Evolutionary conservation across 2,888 invertebrate genomes (phyloP), one percentile per base, ranked within the genome.

Genomic region (Papilio protenor): DNA sequence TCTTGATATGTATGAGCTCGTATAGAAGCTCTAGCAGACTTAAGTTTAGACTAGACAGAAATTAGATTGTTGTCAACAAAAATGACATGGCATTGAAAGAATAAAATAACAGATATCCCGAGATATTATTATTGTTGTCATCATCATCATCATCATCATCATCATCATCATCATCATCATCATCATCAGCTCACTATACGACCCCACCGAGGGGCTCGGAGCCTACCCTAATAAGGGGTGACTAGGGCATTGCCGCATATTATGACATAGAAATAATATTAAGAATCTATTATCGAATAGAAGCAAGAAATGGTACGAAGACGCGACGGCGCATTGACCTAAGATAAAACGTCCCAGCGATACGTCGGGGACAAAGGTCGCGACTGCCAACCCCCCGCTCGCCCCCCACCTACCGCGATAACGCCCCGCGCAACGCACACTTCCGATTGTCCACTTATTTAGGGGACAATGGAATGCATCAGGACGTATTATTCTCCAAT

Each of bases 321-420:
- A 69, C n/a, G 66, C 45, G 45, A n/a, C 27, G 66, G 84, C 82
- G 78, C 85, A 80, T 83, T 83, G 85, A 86, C 86, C 86, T 80
- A 72, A 80, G 85, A 85, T 84, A 83, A 74, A 77, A 75, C n/a
- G 59, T 40, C 70, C 61, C 33, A 69, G 61, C 73, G 77, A 77
- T 77, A 77, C 52, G 66, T 45, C 27, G 70, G 74, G 70, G 74
- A 45, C 76, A 66, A 75, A 76, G 76, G 75, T 16, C 77, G 23
- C 61, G 76, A 69, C 72, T 72, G 74, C 72, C 75, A 76, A 71
- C 64, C 66, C 23, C 66, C 11, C 27, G 74, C 72, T 73, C 57
- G 57, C 23, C 21, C 57, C 74, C 73, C 77, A 70, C 57, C 64
- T 23, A 21, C 69, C 2, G 21, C 21, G 70, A 76, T 59, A 70